Percentiles rank a stretch among this genome's conserved stretches.
These are phyloP conservation scores for Pemphredon lugubris DNA, from an alignment of 2,888 invertebrate genomes.

Conservation along the genomic window DNA sequence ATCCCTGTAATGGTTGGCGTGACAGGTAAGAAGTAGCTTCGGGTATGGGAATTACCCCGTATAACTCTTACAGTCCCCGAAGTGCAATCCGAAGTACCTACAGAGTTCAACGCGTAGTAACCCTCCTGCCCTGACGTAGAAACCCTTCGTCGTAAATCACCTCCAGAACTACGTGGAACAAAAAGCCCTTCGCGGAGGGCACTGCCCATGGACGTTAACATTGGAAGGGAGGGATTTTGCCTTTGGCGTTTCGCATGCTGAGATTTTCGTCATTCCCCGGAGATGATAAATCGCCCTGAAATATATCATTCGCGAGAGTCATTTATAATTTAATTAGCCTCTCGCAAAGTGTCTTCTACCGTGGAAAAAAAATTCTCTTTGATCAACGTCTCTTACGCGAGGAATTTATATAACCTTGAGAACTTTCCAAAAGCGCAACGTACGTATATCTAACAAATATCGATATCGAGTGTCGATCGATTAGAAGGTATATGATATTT, in stretches of 20 bases:
- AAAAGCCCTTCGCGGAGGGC: conserved; percentile 2
- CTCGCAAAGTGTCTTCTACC: too few relatives aligned
- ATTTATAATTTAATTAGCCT: too few relatives aligned
- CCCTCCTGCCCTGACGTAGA: not conserved
- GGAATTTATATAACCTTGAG: too few relatives aligned
- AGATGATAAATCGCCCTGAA: not conserved
- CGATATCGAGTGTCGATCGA: too few relatives aligned
- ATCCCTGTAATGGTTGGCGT: conserved; percentile 23
- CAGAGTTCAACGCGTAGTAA: not conserved
- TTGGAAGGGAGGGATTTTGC: not conserved
- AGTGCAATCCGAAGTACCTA: conserved; percentile 20
- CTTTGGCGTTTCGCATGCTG: not conserved
- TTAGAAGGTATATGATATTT: too few relatives aligned
- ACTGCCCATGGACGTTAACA: not conserved
- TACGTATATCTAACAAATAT: too few relatives aligned
- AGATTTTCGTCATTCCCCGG: not conserved
- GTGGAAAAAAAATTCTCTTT: too few relatives aligned
- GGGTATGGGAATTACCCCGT: conserved; percentile 41
- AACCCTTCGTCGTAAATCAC: conserved; percentile 20
- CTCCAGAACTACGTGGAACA: conserved; percentile 1
- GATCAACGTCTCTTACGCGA: too few relatives aligned
- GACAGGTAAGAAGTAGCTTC: conserved; percentile 44
- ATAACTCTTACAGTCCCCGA: conserved; percentile 25
- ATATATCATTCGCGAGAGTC: too few relatives aligned
- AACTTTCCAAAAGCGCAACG: too few relatives aligned